These are phyloP conservation scores for Phyllotreta striolata DNA, from an alignment of 2,888 invertebrate genomes.

Conservation along the genomic window DNA sequence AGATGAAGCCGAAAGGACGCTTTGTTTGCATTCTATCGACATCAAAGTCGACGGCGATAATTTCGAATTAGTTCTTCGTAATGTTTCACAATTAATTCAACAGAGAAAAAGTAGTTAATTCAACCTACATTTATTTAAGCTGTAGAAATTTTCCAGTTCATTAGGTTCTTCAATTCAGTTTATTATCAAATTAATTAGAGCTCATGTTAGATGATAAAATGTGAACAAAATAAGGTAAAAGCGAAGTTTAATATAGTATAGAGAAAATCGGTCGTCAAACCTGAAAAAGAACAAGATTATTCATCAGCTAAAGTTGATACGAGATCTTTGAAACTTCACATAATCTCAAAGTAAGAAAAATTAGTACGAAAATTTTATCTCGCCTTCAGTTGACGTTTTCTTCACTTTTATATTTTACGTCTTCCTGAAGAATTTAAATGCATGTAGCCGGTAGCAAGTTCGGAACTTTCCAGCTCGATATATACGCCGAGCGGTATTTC, in stretches of 20 bases:
- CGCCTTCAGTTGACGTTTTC: conserved; percentile 1
- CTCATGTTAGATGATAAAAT: no score
- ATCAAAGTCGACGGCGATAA: conserved; percentile 3
- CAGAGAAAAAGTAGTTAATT: no score
- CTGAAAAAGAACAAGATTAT: no score
- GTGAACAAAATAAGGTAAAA: no score
- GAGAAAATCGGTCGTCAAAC: no score
- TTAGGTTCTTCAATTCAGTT: no score
- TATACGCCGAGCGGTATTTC: background rate
- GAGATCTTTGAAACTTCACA: no score
- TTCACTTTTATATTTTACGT: conserved; percentile 3
- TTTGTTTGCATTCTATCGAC: conserved; percentile 2
- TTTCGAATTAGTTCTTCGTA: background rate
- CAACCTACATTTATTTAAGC: no score
- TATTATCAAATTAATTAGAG: no score
- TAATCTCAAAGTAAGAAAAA: no score
- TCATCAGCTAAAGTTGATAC: background rate
- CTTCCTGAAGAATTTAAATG: conserved; percentile 1
- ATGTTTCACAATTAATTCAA: conserved; percentile 1
- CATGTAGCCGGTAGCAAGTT: conserved; percentile 1
- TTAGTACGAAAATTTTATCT: background rate
- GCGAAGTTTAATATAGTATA: no score
- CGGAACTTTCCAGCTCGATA: background rate
- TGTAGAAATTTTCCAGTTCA: no score
- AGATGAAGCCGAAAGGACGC: background rate